Evolutionary conservation across 1,140 invertebrate genomes (phyloP), one percentile per base, ranked within the genome.

Genomic region (Ridgeia piscesae): DNA sequence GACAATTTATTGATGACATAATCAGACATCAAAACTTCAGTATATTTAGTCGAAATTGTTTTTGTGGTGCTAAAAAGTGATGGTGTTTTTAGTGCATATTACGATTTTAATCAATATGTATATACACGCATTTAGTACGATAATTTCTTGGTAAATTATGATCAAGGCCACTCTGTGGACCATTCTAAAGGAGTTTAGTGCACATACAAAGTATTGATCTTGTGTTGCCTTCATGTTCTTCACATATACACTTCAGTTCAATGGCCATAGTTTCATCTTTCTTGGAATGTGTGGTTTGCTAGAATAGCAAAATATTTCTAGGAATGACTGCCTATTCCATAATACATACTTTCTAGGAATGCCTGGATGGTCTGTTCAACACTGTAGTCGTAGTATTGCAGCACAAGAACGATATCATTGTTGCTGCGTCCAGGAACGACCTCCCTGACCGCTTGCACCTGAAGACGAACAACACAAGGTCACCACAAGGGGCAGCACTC

Each of bases 341-440:
- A 89, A 50, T 50, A 93, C 93, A 91, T 92, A 95, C 95, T 95
- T 93, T 95, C 95, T 34, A 95, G 33, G 93, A 94, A 95, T 14
- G 95, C 95, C 89, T 95, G 95, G 35, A 95, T 95, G 4, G 95
- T 94, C 42, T 94, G 94, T 90, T 95, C 95, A 33, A 95, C 95
- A 92, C 94, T 94, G 93, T 95, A 95, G 90, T 96, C 95, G 94
- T 95, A 96, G 93, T 94, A 95, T 94, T 96, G 95, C 35, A 95
- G 93, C 27, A 96, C 95, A 89, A 96, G 92, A 35, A 95, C 94
- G n/a, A 96, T 95, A 92, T 96, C 95, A 93, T 96, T 95, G 93
- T 94, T 95, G 92, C 94, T 95, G 92, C 94, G 94, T 0, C 95
- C 95, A 35, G 93, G 94, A 14, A 95, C 94, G 6, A 95, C 94